These are phyloP conservation scores for Megaceryle alcyon DNA, from an alignment of 2,797 vertebrate species.

Conservation along the genomic window DNA sequence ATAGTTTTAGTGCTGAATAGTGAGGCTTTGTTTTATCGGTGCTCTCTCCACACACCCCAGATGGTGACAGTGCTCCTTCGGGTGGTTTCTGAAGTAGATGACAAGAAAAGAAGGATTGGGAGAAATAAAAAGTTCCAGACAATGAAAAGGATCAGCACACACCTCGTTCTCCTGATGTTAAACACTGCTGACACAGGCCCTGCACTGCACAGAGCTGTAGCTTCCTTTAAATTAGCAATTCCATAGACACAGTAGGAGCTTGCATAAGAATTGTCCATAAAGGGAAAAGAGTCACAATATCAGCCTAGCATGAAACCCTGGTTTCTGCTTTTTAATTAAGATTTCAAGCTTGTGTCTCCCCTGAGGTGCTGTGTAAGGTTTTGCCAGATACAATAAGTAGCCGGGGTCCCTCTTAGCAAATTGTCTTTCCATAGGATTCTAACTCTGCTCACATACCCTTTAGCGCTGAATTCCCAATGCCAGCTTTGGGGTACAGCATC, in stretches of 20 bases:
- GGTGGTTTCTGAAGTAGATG: not conserved
- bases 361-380: not conserved
- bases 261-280: slow-evolving; percentile 68
- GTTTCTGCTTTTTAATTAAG: slow-evolving; percentile 75
- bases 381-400: slow-evolving; percentile 7
- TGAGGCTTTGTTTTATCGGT: not conserved
- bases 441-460: not conserved
- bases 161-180: slow-evolving; percentile 39
- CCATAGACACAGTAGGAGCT: slow-evolving; percentile 63
- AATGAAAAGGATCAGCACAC: not conserved
- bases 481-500: not conserved
- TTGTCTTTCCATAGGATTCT: not conserved
- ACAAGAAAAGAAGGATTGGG: not conserved
- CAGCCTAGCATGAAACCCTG: slow-evolving; percentile 64
- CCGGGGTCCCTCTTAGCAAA: slow-evolving; percentile 40
- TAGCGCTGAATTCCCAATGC: not conserved
- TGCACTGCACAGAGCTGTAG: slow-evolving; percentile 24
- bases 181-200: slow-evolving; percentile 60
- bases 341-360: slow-evolving; percentile 63
- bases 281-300: slow-evolving; percentile 60
- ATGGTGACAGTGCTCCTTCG: not conserved
- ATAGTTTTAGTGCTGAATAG: not conserved
- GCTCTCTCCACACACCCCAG: not conserved
- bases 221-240: slow-evolving; percentile 72
- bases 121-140: slow-evolving; percentile 1